These are phyloP conservation scores for Antennarius striatus DNA, from an alignment of 2,113 vertebrate species.

Conservation along the genomic window DNA sequence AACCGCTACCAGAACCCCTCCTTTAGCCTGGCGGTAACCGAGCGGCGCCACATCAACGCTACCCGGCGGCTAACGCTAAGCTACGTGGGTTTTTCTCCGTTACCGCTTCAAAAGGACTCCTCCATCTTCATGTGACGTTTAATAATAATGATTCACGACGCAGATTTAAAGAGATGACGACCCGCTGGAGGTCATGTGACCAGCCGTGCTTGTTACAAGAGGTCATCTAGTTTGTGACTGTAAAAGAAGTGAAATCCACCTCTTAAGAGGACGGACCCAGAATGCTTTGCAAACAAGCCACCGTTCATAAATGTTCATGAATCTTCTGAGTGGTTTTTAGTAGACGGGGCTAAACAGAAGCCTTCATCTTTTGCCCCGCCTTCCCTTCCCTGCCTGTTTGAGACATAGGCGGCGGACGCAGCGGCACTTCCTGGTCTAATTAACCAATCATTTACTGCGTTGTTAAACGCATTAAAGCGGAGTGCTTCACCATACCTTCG, in stretches of 20 bases:
- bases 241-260: too few species aligned
- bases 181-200: too few species aligned
- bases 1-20: not conserved
- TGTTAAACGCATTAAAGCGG: slow-evolving; percentile 72
- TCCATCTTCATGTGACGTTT: too few species aligned
- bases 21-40: not conserved
- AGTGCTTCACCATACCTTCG: slow-evolving; percentile 56
- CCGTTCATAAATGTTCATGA: too few species aligned
- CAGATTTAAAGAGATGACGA: slow-evolving; percentile 13
- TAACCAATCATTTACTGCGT: slow-evolving; percentile 77
- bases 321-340: too few species aligned
- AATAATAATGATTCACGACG: not conserved
- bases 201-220: too few species aligned
- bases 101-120: slow-evolving; percentile 44
- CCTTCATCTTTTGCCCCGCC: not conserved
- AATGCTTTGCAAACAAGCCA: too few species aligned
- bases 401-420: slow-evolving; percentile 15
- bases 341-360: too few species aligned
- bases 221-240: too few species aligned
- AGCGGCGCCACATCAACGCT: slow-evolving; percentile 39
- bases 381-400: slow-evolving; percentile 5
- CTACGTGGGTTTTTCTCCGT: slow-evolving; percentile 43
- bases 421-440: slow-evolving; percentile 55
- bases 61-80: slow-evolving; percentile 32
- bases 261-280: too few species aligned